A percentile compares a stretch with the other conserved stretches of the same genome.
Conservation (phyloP, 1,140 invertebrate genomes). For the Leptopilina clavipes region DNA sequence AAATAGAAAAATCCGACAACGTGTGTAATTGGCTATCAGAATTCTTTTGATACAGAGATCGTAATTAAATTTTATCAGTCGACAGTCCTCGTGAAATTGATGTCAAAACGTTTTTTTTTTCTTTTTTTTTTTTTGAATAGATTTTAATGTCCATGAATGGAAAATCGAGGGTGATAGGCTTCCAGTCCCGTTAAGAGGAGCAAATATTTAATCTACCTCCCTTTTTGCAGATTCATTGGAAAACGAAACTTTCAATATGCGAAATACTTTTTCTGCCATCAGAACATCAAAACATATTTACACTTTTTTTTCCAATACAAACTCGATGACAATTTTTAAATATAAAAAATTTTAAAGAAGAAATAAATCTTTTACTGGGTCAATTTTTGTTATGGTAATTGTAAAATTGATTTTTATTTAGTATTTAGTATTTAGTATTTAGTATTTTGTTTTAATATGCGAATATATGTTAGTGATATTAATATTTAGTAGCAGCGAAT, state of each 20-base stretch:
- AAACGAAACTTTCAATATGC: neutral
- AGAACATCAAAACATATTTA: neutral
- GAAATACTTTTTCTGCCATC: neutral
- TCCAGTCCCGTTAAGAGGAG: neutral
- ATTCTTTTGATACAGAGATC: neutral
- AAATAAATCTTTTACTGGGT: too few relatives aligned
- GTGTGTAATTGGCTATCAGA: neutral
- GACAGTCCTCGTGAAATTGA: neutral
- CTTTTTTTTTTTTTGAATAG: neutral
- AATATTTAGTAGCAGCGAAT: too few relatives aligned
- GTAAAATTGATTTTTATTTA: too few relatives aligned
- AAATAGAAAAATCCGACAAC: neutral
- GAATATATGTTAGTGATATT: too few relatives aligned
- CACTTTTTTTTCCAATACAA: neutral
- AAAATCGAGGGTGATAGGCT: neutral
- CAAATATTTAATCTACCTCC: constrained; percentile 12
- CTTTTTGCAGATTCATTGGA: neutral
- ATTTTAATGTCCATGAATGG: neutral
- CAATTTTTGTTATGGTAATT: too few relatives aligned
- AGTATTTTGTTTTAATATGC: too few relatives aligned
- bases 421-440: too few relatives aligned
- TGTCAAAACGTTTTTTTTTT: neutral
- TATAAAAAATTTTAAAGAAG: too few relatives aligned
- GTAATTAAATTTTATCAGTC: neutral
- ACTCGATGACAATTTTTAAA: too few relatives aligned